These are phyloP conservation scores for Petrosia ficiformis DNA, from an alignment of 37 sponge, comb jelly and placozoan species.

Conservation along the genomic window DNA sequence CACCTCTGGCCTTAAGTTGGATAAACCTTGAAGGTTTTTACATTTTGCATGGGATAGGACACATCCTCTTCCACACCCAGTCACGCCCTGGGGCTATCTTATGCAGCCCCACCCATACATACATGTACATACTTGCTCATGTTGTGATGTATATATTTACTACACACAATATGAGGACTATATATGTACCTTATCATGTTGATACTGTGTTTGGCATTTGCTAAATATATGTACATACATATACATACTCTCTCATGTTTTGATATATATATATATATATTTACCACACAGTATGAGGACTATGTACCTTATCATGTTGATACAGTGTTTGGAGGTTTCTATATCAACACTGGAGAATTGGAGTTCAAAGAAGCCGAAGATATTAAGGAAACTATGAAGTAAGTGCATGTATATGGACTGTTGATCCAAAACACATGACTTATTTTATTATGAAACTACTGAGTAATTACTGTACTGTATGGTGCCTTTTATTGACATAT, in stretches of 20 bases:
- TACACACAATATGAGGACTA: constrained; percentile 88
- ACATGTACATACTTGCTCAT: too few species aligned
- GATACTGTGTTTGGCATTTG: constrained; percentile 84
- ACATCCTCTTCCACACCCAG: too few species aligned
- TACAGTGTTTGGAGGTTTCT: constrained; percentile 84
- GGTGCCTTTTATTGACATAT: too few species aligned
- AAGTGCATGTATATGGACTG: constrained; percentile 9
- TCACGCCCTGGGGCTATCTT: too few species aligned
- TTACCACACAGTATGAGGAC: constrained; percentile 90
- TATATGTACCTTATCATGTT: constrained; percentile 70
- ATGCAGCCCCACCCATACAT: too few species aligned
- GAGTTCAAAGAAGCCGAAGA: constrained; percentile 57
- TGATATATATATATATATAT: neutral
- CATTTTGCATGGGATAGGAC: too few species aligned
- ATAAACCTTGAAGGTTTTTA: too few species aligned
- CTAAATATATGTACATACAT: too few species aligned
- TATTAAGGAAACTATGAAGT: constrained; percentile 46
- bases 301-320: constrained; percentile 78
- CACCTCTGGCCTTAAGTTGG: too few species aligned
- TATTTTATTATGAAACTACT: too few species aligned
- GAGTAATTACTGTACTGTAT: too few species aligned
- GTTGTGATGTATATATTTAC: neutral
- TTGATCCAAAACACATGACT: neutral
- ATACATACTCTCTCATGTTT: too few species aligned
- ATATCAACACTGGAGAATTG: constrained; percentile 82